Evolutionary conservation across 2,888 invertebrate genomes (phyloP), one percentile per base, ranked within the genome.

Genomic region (Branchipolynoe longqiensis): DNA sequence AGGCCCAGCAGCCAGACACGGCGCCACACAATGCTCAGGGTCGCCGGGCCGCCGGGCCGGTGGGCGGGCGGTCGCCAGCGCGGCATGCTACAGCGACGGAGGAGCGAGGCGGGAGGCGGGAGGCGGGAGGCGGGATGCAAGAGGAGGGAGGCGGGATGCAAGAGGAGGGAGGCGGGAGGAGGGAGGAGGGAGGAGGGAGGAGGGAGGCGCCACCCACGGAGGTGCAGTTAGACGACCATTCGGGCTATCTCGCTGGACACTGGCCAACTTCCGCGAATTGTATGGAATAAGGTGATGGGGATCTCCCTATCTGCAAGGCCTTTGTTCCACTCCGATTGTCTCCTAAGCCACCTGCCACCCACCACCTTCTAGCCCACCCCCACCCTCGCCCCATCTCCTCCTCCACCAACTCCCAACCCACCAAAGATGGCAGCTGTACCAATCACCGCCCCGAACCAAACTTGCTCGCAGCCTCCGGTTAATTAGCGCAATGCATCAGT

Each of bases 261-360:
- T 69, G n/a, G 69, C 69, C 69, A 69, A 38, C 36, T 33, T 69
- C 36, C 69, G 33, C 36, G 12, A 36, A 69, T 69, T 69, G 69
- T 69, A 38, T 69, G 38, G 36, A 36, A 0, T 22, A 38, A 38
- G 33, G 14, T 69, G 33, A 69, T 69, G n/a, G n/a, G n/a, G n/a
- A n/a, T n/a, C n/a, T n/a, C n/a, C n/a, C n/a, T n/a, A n/a, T n/a
- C n/a, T n/a, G n/a, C n/a, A n/a, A n/a, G n/a, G n/a, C n/a, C n/a
- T n/a, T n/a, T n/a, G n/a, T n/a, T n/a, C n/a, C n/a, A n/a, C n/a
- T n/a, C n/a, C n/a, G n/a, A n/a, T n/a, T n/a, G n/a, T n/a, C n/a
- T n/a, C n/a, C n/a, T n/a, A n/a, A n/a, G n/a, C n/a, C n/a, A n/a
- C n/a, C n/a, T n/a, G 22, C 18, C 36, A 3, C 12, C 36, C 36